Evolutionary conservation across 2,797 vertebrate species (phyloP).

Genomic region (Anableps anableps): DNA sequence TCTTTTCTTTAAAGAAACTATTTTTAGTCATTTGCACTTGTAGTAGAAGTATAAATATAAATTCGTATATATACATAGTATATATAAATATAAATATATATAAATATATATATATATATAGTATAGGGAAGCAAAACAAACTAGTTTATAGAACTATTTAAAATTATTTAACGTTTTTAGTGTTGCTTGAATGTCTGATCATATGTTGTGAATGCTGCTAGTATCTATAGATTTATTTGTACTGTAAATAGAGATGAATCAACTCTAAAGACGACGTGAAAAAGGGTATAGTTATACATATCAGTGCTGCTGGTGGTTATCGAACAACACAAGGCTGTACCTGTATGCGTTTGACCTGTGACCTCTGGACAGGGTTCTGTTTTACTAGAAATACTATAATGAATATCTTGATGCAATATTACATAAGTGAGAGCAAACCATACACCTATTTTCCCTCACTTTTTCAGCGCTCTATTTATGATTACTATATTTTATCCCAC

Average conservation of each 20-base stretch:
- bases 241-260: conserved; percentile 78
- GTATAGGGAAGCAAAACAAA: conserved; percentile 74
- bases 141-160: conserved; percentile 80
- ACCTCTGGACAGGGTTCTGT: conserved; percentile 68
- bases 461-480: conserved; percentile 48
- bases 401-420: conserved; percentile 75
- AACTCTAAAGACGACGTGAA: conserved; percentile 66
- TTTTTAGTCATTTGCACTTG: conserved; percentile 83
- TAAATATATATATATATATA: conserved; percentile 71
- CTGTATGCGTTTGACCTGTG: conserved; percentile 58
- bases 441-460: conserved; percentile 49
- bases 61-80: conserved; percentile 47
- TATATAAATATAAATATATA: conserved; percentile 41
- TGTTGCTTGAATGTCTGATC: conserved; percentile 81
- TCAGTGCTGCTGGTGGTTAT: conserved; percentile 70
- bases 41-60: conserved; percentile 74
- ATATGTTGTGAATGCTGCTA: conserved; percentile 85
- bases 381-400: conserved; percentile 49
- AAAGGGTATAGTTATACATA: conserved; percentile 80
- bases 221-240: conserved; percentile 80
- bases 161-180: conserved; percentile 80
- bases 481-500: conserved; percentile 47
- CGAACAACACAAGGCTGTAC: conserved; percentile 61
- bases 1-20: conserved; percentile 64
- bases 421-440: conserved; percentile 42